A percentile compares a stretch with the other conserved stretches of the same genome.
Evolutionary conservation across 2,113 vertebrate species (phyloP).

Genomic region (Orycteropus afer): DNA sequence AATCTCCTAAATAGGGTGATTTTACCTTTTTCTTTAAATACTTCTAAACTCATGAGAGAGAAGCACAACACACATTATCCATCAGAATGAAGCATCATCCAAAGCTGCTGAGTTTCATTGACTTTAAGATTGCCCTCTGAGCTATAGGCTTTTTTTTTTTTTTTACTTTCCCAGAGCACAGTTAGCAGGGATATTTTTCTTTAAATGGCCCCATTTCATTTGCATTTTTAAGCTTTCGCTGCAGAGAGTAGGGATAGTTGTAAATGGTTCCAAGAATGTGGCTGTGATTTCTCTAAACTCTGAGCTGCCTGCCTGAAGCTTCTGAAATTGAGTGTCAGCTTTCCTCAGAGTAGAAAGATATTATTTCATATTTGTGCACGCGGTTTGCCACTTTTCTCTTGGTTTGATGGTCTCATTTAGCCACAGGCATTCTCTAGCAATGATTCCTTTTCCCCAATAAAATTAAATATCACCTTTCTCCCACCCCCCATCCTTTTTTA

Average conservation of each 20-base stretch:
- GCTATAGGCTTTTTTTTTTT: constrained; percentile 53
- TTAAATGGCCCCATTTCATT: constrained; percentile 80
- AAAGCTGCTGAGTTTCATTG: constrained; percentile 35
- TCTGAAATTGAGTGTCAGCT: constrained; percentile 81
- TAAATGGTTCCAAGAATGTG: constrained; percentile 79
- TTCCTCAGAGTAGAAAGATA: constrained; percentile 83
- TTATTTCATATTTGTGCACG: constrained; percentile 84
- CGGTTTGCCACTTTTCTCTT: constrained; percentile 70
- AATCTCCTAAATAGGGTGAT: constrained; percentile 75
- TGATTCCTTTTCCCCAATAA: constrained; percentile 83
- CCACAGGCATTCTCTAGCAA: constrained; percentile 81
- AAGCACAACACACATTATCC: constrained; percentile 42
- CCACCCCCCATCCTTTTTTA: constrained; percentile 43
- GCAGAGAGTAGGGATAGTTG: constrained; percentile 71
- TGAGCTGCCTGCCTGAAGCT: constrained; percentile 80
- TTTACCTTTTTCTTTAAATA: constrained; percentile 77
- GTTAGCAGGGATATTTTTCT: constrained; percentile 78
- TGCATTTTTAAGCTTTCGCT: constrained; percentile 83
- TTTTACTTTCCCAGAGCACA: constrained; percentile 58
- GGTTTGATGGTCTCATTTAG: constrained; percentile 79
- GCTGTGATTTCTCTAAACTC: constrained; percentile 81
- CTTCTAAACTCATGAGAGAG: constrained; percentile 60
- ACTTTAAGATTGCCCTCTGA: constrained; percentile 74
- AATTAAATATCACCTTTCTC: constrained; percentile 85
- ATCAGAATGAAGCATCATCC: constrained; percentile 66